Base-by-base conservation (phyloP, 2,888 invertebrate species). In the Pelosia muscerda region DNA sequence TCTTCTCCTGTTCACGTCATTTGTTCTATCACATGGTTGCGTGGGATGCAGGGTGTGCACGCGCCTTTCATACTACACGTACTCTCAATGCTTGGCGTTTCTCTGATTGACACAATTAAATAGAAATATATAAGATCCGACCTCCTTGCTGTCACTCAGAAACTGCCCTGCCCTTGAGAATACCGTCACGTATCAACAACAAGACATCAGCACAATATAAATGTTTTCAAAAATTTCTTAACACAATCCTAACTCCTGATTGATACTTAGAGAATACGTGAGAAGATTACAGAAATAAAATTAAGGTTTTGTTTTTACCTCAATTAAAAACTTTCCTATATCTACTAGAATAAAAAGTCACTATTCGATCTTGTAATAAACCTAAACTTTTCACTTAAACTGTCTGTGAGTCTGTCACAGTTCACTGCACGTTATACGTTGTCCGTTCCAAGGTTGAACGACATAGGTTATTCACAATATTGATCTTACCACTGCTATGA, bases 381-480 rank as follows among this genome's bases (percentile, higher is more conserved):
- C n/a, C 31, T 28, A 13, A 55, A 13, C 59, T 59, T 25, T 26
- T 23, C 22, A 63, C 25, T 56, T 55, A 38, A 63, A 56, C 54
- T 59, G 22, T 58, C 66, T 73, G 65, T 78, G 70, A 77, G 22
- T 58, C 66, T 73, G 65, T 78, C 71, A 77, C 74, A 77, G 83
- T 83, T 81, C 81, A 81, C 31, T 83, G 83, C 81, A 80, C 79
- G 61, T 79, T 77, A 72, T 63, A 38, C 73, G 63, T 64, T 63
- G 66, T 70, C 71, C 60, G 64, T 73, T 74, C 68, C 82, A 84
- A 84, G 83, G 84, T 81, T 80, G 73, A 62, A 71, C 65, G 65
- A 66, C 71, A 72, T 66, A 63, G 71, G 69, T 69, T 69, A 66
- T 75, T 66, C 71, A 65, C 68, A 71, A 68, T 85, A 85, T 86